Percentiles rank a stretch among this genome's conserved stretches.
Evolutionary conservation across 2,888 invertebrate genomes (phyloP).

Genomic region (Stomorhina lunata): DNA sequence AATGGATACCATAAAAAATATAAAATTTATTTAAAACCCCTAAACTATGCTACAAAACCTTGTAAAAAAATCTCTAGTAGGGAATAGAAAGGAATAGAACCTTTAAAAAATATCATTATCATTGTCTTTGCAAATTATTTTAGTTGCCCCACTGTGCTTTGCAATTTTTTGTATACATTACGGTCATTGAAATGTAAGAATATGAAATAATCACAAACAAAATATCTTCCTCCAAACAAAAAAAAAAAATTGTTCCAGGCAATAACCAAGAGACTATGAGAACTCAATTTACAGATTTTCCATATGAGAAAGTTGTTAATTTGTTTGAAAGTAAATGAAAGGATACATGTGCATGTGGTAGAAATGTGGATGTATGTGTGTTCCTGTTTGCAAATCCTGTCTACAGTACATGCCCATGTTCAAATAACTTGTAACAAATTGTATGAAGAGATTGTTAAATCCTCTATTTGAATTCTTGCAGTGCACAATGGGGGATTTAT

Average conservation of each 20-base stretch:
- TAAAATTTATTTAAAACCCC: no score
- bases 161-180: neutral
- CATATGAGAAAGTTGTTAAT: slow-evolving; percentile 60
- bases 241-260: neutral
- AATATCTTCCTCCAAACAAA: neutral
- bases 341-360: neutral
- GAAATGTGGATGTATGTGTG: no score
- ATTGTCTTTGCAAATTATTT: no score
- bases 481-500: no score
- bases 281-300: slow-evolving; percentile 64
- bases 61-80: no score
- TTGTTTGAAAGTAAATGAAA: slow-evolving; percentile 38
- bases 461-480: no score
- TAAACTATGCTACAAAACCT: no score
- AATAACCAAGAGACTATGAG: slow-evolving; percentile 24
- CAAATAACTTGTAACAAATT: slow-evolving; percentile 12
- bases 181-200: slow-evolving; percentile 25
- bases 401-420: neutral
- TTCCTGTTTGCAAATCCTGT: neutral
- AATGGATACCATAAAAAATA: no score
- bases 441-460: no score
- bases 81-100: no score
- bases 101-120: no score
- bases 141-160: neutral
- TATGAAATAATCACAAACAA: slow-evolving; percentile 1